Evolutionary conservation across 1,140 invertebrate species (phyloP).

Genomic region (Brachionus calyciflorus): DNA sequence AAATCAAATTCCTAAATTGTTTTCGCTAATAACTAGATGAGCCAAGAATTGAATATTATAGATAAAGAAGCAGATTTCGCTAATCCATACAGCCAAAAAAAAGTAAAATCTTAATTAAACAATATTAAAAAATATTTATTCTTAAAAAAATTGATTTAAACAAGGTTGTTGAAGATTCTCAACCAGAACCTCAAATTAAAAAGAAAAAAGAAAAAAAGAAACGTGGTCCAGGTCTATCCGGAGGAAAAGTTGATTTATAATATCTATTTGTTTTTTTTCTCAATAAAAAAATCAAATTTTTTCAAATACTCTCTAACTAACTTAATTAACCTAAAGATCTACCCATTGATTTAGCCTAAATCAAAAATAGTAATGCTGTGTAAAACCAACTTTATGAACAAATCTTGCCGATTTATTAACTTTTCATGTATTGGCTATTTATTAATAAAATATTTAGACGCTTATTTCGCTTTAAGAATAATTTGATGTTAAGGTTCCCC

Average conservation of each 20-base stretch:
- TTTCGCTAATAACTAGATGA: too few relatives aligned
- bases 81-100: not conserved
- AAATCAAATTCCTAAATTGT: too few relatives aligned
- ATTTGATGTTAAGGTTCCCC: too few relatives aligned
- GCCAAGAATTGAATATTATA: conserved; percentile 28
- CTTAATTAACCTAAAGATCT: too few relatives aligned
- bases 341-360: too few relatives aligned
- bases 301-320: too few relatives aligned
- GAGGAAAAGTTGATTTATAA: not conserved
- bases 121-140: not conserved
- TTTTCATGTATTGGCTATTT: too few relatives aligned
- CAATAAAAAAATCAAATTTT: not conserved
- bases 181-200: not conserved
- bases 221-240: conserved; percentile 19
- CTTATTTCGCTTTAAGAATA: too few relatives aligned
- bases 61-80: not conserved
- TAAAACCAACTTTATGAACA: too few relatives aligned
- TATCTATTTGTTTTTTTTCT: not conserved
- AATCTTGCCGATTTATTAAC: too few relatives aligned
- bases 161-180: not conserved
- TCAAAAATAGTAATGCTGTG: too few relatives aligned
- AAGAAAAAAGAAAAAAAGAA: conserved; percentile 44
- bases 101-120: not conserved
- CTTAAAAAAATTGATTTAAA: not conserved
- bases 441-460: too few relatives aligned